Percentiles rank a stretch among this genome's conserved stretches.
Evolutionary conservation across 1,140 invertebrate species (phyloP).

Genomic region (Drosophila nannoptera): DNA sequence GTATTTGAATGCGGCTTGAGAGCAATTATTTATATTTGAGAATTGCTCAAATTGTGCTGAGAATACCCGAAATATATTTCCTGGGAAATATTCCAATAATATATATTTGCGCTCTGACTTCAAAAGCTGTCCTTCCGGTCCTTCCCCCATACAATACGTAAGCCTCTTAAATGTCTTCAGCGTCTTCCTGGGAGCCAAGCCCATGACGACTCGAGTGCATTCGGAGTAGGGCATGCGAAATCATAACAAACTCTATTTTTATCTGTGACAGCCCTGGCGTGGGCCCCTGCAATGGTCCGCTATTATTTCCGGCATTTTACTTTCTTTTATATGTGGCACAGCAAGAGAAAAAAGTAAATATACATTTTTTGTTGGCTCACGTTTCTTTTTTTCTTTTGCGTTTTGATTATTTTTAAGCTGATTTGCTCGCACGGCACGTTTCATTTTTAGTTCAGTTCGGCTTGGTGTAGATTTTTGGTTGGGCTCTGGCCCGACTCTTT

Average conservation of each 20-base stretch:
- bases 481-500: background rate
- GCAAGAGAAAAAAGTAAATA: background rate
- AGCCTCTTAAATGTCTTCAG: no score
- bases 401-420: slow-evolving; percentile 61
- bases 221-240: background rate
- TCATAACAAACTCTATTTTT: slow-evolving; percentile 17
- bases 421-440: slow-evolving; percentile 66
- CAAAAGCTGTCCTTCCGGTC: no score
- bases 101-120: background rate
- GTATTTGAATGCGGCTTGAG: background rate
- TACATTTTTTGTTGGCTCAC: slow-evolving; percentile 10
- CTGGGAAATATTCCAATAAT: no score
- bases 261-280: slow-evolving; percentile 35
- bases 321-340: slow-evolving; percentile 36
- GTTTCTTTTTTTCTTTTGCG: slow-evolving; percentile 20
- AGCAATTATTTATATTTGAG: no score
- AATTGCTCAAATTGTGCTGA: no score
- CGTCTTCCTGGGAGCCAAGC: no score
- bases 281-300: slow-evolving; percentile 9
- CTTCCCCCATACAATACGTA: no score
- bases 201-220: background rate
- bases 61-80: background rate
- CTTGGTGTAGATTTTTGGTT: slow-evolving; percentile 48
- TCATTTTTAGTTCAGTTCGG: slow-evolving; percentile 48
- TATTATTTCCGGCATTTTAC: slow-evolving; percentile 35